These are phyloP conservation scores for Scaptodrosophila latifasciaeformis DNA, from an alignment of 2,888 invertebrate genomes.

Conservation along the genomic window DNA sequence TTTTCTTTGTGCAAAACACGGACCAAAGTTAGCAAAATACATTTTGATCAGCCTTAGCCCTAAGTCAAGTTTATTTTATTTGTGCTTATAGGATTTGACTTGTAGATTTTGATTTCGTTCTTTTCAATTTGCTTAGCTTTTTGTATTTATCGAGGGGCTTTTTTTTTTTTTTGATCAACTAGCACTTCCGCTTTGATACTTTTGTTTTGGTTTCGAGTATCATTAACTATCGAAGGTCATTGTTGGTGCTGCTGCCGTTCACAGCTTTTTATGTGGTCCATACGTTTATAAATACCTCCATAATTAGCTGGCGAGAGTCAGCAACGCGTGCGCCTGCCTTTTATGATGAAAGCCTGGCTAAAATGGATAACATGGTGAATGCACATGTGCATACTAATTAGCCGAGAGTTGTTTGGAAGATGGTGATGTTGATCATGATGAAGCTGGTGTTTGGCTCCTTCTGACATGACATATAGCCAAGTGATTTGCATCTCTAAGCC, in stretches of 20 bases:
- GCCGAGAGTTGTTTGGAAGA: too few species aligned
- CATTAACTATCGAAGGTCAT: conserved; percentile 51
- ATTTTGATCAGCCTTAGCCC: too few species aligned
- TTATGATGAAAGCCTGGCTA: conserved; percentile 34
- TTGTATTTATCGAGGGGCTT: conserved; percentile 14
- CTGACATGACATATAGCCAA: background rate
- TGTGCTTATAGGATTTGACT: too few species aligned
- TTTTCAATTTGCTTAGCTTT: conserved; percentile 5
- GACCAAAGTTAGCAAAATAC: too few species aligned
- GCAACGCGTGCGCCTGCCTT: conserved; percentile 28
- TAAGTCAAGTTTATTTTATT: too few species aligned
- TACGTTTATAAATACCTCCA: conserved; percentile 44
- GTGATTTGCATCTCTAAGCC: conserved; percentile 40
- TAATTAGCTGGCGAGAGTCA: conserved; percentile 42
- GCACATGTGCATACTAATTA: conserved; percentile 52
- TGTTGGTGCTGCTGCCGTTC: conserved; percentile 25
- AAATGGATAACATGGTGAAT: conserved; percentile 19
- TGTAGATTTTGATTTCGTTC: too few species aligned
- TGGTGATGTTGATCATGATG: too few species aligned
- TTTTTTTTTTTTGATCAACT: conserved; percentile 19
- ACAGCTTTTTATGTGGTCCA: conserved; percentile 4
- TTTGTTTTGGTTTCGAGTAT: conserved; percentile 42
- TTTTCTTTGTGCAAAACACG: too few species aligned
- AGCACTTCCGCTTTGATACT: conserved; percentile 47
- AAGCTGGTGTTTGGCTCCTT: background rate